These are phyloP conservation scores for Cyanoramphus novaezelandiae DNA, from an alignment of 2,113 vertebrate genomes.

Conservation along the genomic window DNA sequence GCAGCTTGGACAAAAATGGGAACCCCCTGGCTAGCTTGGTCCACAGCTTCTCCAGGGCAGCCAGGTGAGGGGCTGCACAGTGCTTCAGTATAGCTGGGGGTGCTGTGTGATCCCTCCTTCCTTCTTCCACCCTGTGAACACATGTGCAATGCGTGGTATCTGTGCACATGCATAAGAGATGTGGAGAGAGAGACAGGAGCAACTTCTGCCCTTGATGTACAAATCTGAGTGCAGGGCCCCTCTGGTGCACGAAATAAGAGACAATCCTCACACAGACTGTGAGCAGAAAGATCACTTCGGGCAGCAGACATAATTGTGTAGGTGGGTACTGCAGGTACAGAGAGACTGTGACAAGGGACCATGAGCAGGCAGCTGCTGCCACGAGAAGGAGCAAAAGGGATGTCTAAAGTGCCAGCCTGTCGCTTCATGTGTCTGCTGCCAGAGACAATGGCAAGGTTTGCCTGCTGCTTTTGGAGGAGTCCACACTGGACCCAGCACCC, in stretches of 20 bases:
- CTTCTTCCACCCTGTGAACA: not conserved
- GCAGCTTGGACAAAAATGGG: not conserved
- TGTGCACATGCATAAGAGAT: not conserved
- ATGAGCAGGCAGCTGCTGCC: not conserved
- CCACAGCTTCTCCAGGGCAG: fast-evolving
- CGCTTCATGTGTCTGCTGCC: fast-evolving
- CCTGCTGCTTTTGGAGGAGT: not conserved
- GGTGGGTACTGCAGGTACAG: not conserved
- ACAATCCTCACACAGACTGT: fast-evolving
- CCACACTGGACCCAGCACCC: fast-evolving
- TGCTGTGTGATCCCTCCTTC: not conserved
- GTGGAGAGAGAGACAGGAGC: not conserved
- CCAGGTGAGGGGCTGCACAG: fast-evolving
- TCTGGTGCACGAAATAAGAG: fast-evolving
- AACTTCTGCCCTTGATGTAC: fast-evolving
- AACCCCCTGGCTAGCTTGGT: not conserved
- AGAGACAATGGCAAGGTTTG: not conserved
- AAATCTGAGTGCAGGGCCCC: not conserved
- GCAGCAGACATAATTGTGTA: not conserved
- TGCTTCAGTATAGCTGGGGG: fast-evolving
- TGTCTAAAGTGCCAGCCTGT: not conserved
- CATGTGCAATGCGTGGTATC: fast-evolving
- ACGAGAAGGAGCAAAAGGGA: not conserved
- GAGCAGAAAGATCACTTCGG: not conserved
- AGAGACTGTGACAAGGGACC: not conserved